These are phyloP conservation scores for Ancistrus triradiatus DNA, from an alignment of 2,113 vertebrate genomes.

Conservation along the genomic window DNA sequence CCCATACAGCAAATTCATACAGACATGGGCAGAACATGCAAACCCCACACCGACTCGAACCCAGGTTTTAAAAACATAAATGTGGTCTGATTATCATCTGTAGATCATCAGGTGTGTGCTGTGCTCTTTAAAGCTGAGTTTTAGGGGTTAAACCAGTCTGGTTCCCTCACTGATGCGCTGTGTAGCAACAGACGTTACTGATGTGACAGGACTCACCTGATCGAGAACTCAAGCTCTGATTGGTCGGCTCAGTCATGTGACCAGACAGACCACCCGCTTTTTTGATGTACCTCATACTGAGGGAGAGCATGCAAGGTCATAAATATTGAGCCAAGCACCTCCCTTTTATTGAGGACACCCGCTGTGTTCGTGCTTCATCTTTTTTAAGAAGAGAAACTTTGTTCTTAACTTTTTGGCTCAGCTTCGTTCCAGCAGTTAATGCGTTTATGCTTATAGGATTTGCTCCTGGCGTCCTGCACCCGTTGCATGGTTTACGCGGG, in stretches of 20 bases:
- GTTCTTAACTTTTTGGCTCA: too few relatives aligned
- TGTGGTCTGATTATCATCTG: too few relatives aligned
- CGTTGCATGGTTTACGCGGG: constrained; percentile 26
- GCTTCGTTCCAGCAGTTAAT: too few relatives aligned
- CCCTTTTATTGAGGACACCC: neutral
- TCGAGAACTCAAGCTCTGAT: constrained; percentile 27
- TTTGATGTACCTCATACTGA: constrained; percentile 5
- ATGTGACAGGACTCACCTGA: constrained; percentile 35
- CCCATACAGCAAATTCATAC: too few relatives aligned
- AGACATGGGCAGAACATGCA: too few relatives aligned
- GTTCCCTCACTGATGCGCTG: too few relatives aligned
- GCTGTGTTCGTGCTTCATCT: constrained; percentile 12
- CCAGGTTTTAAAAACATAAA: too few relatives aligned
- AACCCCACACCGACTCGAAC: too few relatives aligned
- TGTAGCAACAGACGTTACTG: constrained; percentile 30
- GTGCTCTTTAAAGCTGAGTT: constrained; percentile 9
- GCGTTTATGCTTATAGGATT: too few relatives aligned
- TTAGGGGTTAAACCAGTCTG: too few relatives aligned
- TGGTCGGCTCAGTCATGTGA: constrained; percentile 33
- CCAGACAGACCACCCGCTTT: constrained; percentile 13
- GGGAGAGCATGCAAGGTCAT: constrained; percentile 34
- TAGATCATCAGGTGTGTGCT: too few relatives aligned
- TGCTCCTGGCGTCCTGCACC: constrained; percentile 23
- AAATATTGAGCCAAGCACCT: constrained; percentile 13
- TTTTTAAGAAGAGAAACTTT: too few relatives aligned